Evolutionary conservation across 2,797 vertebrate genomes (phyloP).

Genomic region (Ciconia nigra): DNA sequence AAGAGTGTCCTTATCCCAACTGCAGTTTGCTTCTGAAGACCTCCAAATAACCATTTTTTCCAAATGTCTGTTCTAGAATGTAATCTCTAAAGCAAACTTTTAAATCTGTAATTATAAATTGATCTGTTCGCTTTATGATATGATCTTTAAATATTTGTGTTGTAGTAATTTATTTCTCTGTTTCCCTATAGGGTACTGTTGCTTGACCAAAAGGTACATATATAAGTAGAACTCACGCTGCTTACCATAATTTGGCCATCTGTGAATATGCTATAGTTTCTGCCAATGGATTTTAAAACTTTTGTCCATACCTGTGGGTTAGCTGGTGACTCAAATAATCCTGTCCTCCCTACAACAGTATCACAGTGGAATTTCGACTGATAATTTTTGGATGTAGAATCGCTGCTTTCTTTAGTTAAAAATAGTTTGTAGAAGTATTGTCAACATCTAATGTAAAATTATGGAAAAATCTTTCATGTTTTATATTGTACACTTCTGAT

Average conservation of each 20-base stretch:
- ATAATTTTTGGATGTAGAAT: not conserved
- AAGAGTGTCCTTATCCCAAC: not conserved
- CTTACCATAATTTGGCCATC: not conserved
- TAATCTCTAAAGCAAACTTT: not conserved
- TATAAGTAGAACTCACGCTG: not conserved
- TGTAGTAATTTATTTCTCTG: not conserved
- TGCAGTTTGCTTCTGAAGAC: not conserved
- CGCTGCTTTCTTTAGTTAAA: constrained; percentile 21
- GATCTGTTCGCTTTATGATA: not conserved
- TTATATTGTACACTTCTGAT: not conserved
- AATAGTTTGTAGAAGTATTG: not conserved
- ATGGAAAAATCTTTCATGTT: not conserved
- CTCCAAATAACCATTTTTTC: not conserved
- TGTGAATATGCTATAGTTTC: not conserved
- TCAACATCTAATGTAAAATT: not conserved
- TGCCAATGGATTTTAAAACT: constrained; percentile 19
- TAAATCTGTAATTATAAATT: not conserved
- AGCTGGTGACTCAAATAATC: not conserved
- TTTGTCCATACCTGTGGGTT: not conserved
- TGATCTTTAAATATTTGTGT: not conserved
- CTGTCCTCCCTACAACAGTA: not conserved
- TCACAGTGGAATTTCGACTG: not conserved
- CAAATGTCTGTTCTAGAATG: not conserved
- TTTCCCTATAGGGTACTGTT: not conserved
- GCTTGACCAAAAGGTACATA: not conserved